These are phyloP conservation scores for Silurus asotus DNA, from an alignment of 2,113 vertebrate genomes.

Conservation along the genomic window DNA sequence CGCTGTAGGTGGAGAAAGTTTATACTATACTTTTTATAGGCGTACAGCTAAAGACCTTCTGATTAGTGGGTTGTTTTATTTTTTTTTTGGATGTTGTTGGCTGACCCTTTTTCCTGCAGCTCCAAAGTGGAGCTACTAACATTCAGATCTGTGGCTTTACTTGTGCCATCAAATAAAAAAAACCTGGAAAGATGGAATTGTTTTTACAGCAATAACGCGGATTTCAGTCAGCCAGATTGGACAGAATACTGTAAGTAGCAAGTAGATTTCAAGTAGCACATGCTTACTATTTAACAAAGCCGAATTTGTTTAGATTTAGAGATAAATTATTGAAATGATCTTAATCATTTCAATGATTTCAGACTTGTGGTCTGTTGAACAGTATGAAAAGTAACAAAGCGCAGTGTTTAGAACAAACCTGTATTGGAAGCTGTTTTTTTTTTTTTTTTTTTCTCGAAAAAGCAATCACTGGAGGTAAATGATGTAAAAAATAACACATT, in stretches of 20 bases:
- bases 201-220: neutral
- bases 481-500: too few relatives aligned
- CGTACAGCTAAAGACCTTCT: conserved; percentile 9
- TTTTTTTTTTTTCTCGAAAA: too few relatives aligned
- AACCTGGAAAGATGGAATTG: neutral
- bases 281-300: neutral
- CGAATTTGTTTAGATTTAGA: neutral
- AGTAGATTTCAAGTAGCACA: neutral
- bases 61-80: conserved; percentile 15
- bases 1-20: conserved; percentile 14
- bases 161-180: neutral
- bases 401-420: neutral
- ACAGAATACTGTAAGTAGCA: too few relatives aligned
- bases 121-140: neutral
- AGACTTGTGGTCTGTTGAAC: neutral
- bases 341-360: neutral
- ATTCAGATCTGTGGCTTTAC: neutral
- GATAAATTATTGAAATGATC: neutral
- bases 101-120: conserved; percentile 27
- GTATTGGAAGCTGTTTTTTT: neutral
- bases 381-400: too few relatives aligned
- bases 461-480: too few relatives aligned
- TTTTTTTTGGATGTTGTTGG: conserved; percentile 25
- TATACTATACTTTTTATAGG: conserved; percentile 36
- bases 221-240: neutral